Conservation (phyloP, 2,888 invertebrate species). For the Microctonus hyperodae region DNA sequence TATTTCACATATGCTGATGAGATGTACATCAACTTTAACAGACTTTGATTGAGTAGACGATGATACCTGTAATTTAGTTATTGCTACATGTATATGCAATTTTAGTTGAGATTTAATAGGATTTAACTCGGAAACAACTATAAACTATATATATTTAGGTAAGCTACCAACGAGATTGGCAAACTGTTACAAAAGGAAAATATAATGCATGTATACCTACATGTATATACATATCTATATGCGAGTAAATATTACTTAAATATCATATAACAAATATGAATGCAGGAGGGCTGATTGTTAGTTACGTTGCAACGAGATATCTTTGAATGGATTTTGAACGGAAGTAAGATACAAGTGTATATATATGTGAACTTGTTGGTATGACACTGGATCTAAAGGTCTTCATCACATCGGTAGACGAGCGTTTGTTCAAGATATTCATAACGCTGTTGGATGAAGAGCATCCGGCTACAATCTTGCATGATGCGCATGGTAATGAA, state of each 20-base stretch:
- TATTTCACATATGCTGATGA: no score
- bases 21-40: no score
- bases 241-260: background rate
- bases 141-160: background rate
- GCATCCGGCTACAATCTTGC: constrained; percentile 32
- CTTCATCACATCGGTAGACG: constrained; percentile 8
- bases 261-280: background rate
- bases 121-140: background rate
- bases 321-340: constrained; percentile 44
- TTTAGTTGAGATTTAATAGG: background rate
- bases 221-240: no score
- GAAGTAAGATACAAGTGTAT: background rate
- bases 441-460: constrained; percentile 24
- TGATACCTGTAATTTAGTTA: no score
- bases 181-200: background rate
- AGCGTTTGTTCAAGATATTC: constrained; percentile 21
- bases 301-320: constrained; percentile 42
- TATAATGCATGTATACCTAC: background rate
- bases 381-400: constrained; percentile 9
- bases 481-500: constrained; percentile 53
- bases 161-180: background rate
- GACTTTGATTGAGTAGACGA: background rate
- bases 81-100: background rate
- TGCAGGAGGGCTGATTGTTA: background rate
- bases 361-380: constrained; percentile 1